phyloP scores from a whole-genome alignment of 2,888 invertebrate genomes.

The Electrophaes corylata region DNA sequence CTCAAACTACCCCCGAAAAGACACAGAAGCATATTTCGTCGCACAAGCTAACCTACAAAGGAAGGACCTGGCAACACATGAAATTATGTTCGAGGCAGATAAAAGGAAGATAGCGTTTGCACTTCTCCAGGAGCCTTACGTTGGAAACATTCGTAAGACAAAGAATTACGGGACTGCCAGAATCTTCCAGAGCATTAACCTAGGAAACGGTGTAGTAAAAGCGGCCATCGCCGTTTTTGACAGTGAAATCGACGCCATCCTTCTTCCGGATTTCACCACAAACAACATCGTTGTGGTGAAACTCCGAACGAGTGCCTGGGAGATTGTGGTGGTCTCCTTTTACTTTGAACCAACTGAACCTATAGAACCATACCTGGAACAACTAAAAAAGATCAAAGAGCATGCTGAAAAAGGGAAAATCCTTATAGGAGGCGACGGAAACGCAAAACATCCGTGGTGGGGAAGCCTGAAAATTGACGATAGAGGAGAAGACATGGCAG shows the following conservation, averaged over 20 bases:
- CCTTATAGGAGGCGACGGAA: slow-evolving; percentile 2
- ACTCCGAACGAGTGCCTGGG: slow-evolving; percentile 4
- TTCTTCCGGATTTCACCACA: not conserved
- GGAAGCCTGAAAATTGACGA: no score
- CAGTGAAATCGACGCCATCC: not conserved
- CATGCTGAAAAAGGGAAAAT: not conserved
- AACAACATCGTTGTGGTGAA: not conserved
- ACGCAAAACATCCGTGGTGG: no score
- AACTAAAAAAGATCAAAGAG: not conserved
- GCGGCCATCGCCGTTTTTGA: slow-evolving; percentile 17
- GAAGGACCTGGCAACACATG: not conserved
- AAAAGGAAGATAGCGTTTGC: no score
- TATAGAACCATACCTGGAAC: slow-evolving; percentile 7
- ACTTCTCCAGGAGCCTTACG: no score
- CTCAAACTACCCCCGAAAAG: no score
- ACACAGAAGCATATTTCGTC: not conserved
- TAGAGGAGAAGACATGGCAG: no score
- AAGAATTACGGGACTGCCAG: not conserved
- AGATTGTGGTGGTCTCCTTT: slow-evolving; percentile 5
- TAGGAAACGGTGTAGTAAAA: slow-evolving; percentile 3
- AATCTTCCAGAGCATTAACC: slow-evolving; percentile 11
- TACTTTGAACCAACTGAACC: slow-evolving; percentile 7
- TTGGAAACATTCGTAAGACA: no score
- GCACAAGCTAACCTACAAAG: slow-evolving; percentile 7
- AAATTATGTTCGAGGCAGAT: no score